Percentiles rank a stretch among this genome's conserved stretches.
phyloP scores from a whole-genome alignment of 2,797 vertebrate genomes.

The Petrocephalus schoutedeni region DNA sequence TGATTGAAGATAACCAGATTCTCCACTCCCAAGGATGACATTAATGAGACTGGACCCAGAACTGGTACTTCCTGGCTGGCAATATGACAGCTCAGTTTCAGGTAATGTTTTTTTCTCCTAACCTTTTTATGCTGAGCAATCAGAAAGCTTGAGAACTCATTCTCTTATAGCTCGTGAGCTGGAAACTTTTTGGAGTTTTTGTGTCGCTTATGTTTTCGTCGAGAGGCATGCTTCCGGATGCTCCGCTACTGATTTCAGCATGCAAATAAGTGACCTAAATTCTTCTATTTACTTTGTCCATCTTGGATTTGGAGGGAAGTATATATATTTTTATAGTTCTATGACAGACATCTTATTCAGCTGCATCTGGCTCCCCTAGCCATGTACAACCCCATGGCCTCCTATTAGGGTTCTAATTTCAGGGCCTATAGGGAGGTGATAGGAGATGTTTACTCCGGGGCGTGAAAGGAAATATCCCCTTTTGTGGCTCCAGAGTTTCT shows the following conservation, averaged over 20 bases:
- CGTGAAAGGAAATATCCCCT: not conserved
- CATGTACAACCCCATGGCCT: not conserved
- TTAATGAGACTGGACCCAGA: not conserved
- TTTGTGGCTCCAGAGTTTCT: not conserved
- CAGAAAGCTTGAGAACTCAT: not conserved
- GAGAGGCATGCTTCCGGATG: not conserved
- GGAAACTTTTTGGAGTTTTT: not conserved
- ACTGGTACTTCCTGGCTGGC: not conserved
- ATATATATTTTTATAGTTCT: not conserved
- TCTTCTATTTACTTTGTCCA: not conserved
- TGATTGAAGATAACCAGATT: not conserved
- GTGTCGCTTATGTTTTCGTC: not conserved
- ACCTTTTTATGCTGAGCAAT: conserved; percentile 2
- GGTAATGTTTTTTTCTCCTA: not conserved
- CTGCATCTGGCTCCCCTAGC: not conserved
- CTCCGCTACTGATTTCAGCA: not conserved
- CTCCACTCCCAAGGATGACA: not conserved
- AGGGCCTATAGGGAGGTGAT: not conserved
- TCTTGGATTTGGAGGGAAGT: not conserved
- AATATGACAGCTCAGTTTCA: not conserved
- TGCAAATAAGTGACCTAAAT: not conserved
- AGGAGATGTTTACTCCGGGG: not conserved
- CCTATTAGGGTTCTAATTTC: not conserved
- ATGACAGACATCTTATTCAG: not conserved
- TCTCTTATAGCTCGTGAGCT: not conserved